Conservation (phyloP, 1,140 invertebrate genomes). For the Arctopsyche grandis region DNA sequence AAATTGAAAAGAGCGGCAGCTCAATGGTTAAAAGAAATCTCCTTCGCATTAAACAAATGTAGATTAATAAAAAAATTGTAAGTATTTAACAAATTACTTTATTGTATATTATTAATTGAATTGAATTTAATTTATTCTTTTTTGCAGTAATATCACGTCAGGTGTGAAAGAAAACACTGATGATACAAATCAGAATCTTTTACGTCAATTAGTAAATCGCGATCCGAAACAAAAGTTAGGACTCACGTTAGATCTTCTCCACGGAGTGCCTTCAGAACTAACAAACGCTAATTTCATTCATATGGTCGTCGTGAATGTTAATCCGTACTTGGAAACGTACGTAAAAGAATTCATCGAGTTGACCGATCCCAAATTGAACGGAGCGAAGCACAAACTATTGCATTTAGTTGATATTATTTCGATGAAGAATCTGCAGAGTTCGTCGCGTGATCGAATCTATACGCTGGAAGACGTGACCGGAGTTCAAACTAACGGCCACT, state of each 20-base stretch:
- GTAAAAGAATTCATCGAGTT: conserved; percentile 58
- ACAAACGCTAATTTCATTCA: conserved; percentile 59
- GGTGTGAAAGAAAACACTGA: neutral
- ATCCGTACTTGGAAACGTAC: conserved; percentile 60
- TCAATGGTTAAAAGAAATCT: conserved; percentile 67
- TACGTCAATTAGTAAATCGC: neutral
- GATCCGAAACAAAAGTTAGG: conserved; percentile 58
- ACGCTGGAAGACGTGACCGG: conserved; percentile 20
- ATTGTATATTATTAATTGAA: no score
- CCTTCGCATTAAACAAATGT: conserved; percentile 61
- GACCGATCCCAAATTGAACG: conserved; percentile 56
- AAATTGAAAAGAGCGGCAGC: conserved; percentile 63
- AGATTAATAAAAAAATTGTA: neutral
- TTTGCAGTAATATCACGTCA: neutral
- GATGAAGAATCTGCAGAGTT: conserved; percentile 11
- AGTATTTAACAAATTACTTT: conserved; percentile 8
- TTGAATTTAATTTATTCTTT: conserved; percentile 2
- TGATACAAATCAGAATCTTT: neutral
- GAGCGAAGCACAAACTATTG: conserved; percentile 57
- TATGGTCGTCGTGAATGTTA: conserved; percentile 58
- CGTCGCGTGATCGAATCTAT: conserved; percentile 55
- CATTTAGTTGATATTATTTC: conserved; percentile 60
- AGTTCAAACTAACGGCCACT: neutral
- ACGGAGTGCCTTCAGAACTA: conserved; percentile 58
- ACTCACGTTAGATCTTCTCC: conserved; percentile 59